Evolutionary conservation across 2,113 vertebrate species (phyloP).

Genomic region (Oreotrochilus melanogaster): DNA sequence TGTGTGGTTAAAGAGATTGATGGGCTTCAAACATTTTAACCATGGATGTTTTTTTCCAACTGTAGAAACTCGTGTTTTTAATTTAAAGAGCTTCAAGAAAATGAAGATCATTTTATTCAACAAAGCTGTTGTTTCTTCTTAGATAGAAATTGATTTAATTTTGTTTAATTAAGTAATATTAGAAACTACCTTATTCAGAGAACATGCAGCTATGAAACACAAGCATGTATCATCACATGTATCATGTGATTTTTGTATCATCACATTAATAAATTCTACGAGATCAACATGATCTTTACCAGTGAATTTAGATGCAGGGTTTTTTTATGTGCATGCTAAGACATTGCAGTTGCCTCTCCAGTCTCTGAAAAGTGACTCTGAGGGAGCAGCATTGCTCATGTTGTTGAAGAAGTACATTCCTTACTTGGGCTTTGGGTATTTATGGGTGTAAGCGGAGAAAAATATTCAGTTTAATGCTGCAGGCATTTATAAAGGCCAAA

Average conservation of each 20-base stretch:
- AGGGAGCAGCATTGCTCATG: not conserved
- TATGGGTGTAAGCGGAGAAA: not conserved
- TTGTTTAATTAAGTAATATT: constrained; percentile 68
- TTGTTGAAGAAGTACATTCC: not conserved
- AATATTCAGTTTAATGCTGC: not conserved
- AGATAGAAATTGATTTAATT: constrained; percentile 74
- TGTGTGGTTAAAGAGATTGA: constrained; percentile 86
- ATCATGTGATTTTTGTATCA: no score
- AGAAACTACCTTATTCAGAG: constrained; percentile 57
- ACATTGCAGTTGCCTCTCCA: not conserved
- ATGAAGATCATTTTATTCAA: constrained; percentile 77
- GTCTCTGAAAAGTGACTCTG: not conserved
- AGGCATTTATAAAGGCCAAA: constrained; percentile 29
- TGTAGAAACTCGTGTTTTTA: constrained; percentile 82
- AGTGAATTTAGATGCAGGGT: not conserved
- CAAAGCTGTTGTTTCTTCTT: constrained; percentile 65
- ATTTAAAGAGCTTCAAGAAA: constrained; percentile 81
- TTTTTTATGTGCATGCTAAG: not conserved
- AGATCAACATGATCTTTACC: not conserved
- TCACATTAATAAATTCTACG: not conserved
- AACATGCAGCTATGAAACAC: constrained; percentile 19
- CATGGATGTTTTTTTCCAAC: constrained; percentile 79
- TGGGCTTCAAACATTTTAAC: constrained; percentile 86
- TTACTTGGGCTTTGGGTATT: not conserved
- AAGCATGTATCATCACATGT: not conserved